Evolutionary conservation across 2,797 vertebrate genomes (phyloP).

Genomic region (Chelmon rostratus): DNA sequence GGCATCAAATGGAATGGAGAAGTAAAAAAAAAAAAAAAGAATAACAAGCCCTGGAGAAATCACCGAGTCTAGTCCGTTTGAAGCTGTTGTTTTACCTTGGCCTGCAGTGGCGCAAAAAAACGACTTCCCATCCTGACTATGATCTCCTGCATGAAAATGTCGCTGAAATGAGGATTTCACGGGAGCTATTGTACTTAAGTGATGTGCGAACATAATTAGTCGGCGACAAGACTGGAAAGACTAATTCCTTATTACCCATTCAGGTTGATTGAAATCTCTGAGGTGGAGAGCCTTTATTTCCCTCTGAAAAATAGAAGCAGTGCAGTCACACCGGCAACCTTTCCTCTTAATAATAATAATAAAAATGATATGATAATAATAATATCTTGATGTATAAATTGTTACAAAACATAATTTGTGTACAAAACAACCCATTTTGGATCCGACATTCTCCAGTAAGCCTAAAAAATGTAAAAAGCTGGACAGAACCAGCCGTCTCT

Average conservation of each 20-base stretch:
- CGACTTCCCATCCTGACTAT: constrained; percentile 85
- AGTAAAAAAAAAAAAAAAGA: constrained; percentile 87
- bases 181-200: constrained; percentile 68
- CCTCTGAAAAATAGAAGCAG: constrained; percentile 1
- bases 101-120: constrained; percentile 86
- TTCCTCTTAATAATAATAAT: not conserved
- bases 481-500: constrained; percentile 34
- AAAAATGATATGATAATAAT: constrained; percentile 6
- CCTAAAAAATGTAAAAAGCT: not conserved
- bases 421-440: constrained; percentile 7
- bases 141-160: constrained; percentile 86
- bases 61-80: constrained; percentile 90
- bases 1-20: constrained; percentile 98
- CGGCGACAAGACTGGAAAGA: constrained; percentile 59
- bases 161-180: constrained; percentile 76
- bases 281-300: constrained; percentile 61
- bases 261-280: constrained; percentile 69
- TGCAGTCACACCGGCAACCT: constrained; percentile 22
- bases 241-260: constrained; percentile 66
- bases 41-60: constrained; percentile 92
- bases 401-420: not conserved
- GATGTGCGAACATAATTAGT: constrained; percentile 78
- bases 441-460: not conserved
- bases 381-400: not conserved
- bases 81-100: constrained; percentile 94